These are phyloP conservation scores for Epirrhoe alternata DNA, from an alignment of 2,888 invertebrate genomes.

Conservation along the genomic window DNA sequence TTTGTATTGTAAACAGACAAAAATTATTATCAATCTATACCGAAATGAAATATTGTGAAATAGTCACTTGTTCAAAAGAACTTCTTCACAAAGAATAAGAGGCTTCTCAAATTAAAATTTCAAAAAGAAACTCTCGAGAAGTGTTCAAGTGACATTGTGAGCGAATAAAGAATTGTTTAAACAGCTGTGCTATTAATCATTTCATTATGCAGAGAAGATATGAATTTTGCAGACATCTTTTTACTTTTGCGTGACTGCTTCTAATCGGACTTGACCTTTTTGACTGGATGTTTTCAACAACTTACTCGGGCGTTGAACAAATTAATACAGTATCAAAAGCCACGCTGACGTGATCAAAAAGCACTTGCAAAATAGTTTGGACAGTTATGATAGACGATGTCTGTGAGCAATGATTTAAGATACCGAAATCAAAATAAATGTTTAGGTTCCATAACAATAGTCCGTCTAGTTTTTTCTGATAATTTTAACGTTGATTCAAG, in stretches of 20 bases:
- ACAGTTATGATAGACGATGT: neutral
- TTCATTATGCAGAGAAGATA: slow-evolving; percentile 27
- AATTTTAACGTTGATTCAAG: neutral
- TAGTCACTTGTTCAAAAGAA: slow-evolving; percentile 30
- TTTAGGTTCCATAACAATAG: neutral
- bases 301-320: neutral
- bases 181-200: slow-evolving; percentile 41
- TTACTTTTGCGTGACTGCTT: slow-evolving; percentile 43
- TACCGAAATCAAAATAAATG: neutral
- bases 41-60: slow-evolving; percentile 14
- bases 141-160: slow-evolving; percentile 36
- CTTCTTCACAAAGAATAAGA: slow-evolving; percentile 36
- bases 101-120: slow-evolving; percentile 42
- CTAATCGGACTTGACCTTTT: slow-evolving; percentile 15
- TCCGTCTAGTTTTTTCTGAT: neutral
- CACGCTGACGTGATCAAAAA: neutral
- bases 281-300: slow-evolving; percentile 6
- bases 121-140: slow-evolving; percentile 38
- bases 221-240: slow-evolving; percentile 16
- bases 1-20: neutral
- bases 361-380: neutral
- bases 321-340: neutral
- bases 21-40: slow-evolving; percentile 6
- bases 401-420: neutral
- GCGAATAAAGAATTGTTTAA: slow-evolving; percentile 40